Base-by-base conservation (phyloP, 2,888 invertebrate species). In the Latrodectus elegans region DNA sequence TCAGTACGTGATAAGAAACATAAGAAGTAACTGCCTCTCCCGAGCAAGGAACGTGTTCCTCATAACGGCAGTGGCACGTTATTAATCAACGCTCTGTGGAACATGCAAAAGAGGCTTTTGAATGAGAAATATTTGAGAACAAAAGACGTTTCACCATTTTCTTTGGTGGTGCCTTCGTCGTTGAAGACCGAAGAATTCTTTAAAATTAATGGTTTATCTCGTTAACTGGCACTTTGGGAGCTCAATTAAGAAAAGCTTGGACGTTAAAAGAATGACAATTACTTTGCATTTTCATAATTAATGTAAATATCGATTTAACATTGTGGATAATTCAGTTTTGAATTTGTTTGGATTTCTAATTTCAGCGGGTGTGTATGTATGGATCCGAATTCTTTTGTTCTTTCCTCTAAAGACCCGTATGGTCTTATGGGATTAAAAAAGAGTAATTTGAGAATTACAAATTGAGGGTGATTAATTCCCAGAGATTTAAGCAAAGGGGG, bases 201-300 rank as follows among this genome's bases (percentile, higher is more conserved):
- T 38, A 53, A 73, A 81, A 81, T 81, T 81, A 81, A 81, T 81
- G 81, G 81, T 74, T 74, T 67, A 73, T 81, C 81, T 74, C 74
- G 81, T 81, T 81, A 81, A 26, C 55, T 68, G 73, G 81, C 73
- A 67, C 80, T 80, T 80, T 67, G 73, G 68, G 75, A 60, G 75
- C 74, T 82, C 75, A 75, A 75, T 75, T 82, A 75, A 82, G 82
- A 70, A 82, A 75, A 68, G 17, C 12, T 22, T 26, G 15, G 74
- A 15, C 26, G 74, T 74, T 75, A 64, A 82, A 82, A 82, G 73
- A 82, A 75, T 82, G 74, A 75, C 82, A 82, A 68, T 75, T 82
- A 75, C 75, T 70, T 68, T 70, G 75, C 68, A 82, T 75, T 82
- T 82, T 75, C 68, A 70, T 82, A 75, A 82, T 75, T 75, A 75